phyloP scores from a whole-genome alignment of 2,113 vertebrate species.

The Odontophorus gujanensis region DNA sequence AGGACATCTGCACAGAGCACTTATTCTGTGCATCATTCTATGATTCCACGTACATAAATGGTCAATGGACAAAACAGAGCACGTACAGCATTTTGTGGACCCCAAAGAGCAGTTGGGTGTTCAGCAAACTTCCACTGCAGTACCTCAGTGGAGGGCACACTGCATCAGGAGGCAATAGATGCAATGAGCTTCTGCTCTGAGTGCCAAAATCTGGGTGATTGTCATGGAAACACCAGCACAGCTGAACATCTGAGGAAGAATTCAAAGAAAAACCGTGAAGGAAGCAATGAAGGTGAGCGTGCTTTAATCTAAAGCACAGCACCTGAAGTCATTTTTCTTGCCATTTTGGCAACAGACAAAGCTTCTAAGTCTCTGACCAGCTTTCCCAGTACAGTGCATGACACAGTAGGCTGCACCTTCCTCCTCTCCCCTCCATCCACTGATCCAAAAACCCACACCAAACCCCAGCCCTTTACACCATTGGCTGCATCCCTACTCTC shows the following conservation, averaged over 20 bases:
- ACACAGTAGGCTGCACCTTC: accelerated
- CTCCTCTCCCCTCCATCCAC: neutral
- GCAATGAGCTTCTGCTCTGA: neutral
- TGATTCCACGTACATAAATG: neutral
- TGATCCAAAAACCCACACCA: neutral
- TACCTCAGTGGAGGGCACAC: no score
- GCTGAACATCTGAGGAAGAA: neutral
- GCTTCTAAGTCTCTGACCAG: neutral
- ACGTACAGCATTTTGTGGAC: neutral
- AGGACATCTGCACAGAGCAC: neutral
- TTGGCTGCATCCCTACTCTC: neutral
- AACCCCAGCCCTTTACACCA: neutral
- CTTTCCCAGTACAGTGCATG: neutral
- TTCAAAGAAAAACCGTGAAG: neutral
- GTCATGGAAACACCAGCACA: neutral
- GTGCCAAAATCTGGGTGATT: neutral
- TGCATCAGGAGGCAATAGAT: neutral
- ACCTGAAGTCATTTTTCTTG: neutral
- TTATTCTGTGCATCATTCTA: neutral
- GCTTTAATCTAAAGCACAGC: neutral
- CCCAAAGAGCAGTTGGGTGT: neutral
- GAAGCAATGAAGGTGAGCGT: neutral
- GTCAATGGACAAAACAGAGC: neutral
- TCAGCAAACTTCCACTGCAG: neutral
- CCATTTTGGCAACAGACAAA: neutral